These are phyloP conservation scores for Salvator merianae DNA, from an alignment of 2,113 vertebrate genomes.

Conservation along the genomic window DNA sequence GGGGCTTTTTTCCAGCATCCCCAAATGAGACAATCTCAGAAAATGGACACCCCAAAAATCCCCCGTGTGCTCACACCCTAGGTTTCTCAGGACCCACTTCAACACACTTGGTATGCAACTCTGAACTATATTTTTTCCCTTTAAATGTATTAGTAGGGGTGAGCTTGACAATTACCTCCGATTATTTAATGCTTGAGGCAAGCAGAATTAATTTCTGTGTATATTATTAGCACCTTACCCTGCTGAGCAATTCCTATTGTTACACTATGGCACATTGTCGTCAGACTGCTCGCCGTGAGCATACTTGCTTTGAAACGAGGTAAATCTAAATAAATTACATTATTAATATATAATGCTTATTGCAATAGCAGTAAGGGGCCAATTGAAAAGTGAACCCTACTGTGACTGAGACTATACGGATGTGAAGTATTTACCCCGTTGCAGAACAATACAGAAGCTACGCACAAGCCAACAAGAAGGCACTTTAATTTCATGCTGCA, in stretches of 20 bases:
- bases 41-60: no score
- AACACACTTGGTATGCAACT: background rate
- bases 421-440: background rate
- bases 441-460: conserved; percentile 18
- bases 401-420: background rate
- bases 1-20: no score
- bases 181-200: background rate
- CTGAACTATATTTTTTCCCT: background rate
- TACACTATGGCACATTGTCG: background rate
- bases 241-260: conserved; percentile 21
- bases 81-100: background rate
- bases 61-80: no score
- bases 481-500: conserved; percentile 27
- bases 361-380: conserved; percentile 24
- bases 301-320: background rate
- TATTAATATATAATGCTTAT: conserved; percentile 35
- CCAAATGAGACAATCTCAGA: no score
- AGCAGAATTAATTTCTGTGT: conserved; percentile 4
- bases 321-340: conserved; percentile 21
- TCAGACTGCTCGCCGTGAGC: conserved; percentile 9
- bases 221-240: conserved; percentile 18
- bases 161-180: background rate
- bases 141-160: background rate
- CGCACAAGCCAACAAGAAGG: conserved; percentile 8
- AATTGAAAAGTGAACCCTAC: conserved; percentile 23